phyloP scores from a whole-genome alignment of 2,113 vertebrate species.

The Brienomyrus longianalis region DNA sequence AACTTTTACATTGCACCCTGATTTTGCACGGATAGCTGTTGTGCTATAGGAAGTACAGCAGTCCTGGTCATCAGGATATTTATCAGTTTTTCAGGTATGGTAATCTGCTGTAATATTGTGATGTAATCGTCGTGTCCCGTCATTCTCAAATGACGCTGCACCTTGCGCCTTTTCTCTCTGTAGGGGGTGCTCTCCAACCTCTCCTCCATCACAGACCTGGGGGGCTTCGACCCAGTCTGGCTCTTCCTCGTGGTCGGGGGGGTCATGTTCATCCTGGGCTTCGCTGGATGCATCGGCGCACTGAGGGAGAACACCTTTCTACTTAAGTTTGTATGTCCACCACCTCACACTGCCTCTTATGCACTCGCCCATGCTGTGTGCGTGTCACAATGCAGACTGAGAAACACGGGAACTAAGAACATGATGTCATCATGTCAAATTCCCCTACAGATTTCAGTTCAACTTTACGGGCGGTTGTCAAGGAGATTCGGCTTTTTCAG shows the following conservation, averaged over 20 bases:
- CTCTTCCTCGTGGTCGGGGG: slow-evolving; percentile 81
- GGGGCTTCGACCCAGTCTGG: slow-evolving; percentile 83
- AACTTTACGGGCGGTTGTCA: background rate
- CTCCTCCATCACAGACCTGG: slow-evolving; percentile 80
- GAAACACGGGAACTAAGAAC: background rate
- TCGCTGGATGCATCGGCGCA: slow-evolving; percentile 82
- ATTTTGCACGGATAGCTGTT: background rate
- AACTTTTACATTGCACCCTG: background rate
- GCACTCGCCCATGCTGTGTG: background rate
- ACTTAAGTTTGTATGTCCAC: slow-evolving; percentile 70
- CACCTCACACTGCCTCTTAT: background rate
- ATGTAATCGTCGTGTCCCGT: background rate
- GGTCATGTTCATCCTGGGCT: slow-evolving; percentile 86
- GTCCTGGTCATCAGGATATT: background rate
- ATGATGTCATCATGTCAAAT: background rate
- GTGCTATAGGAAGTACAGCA: background rate
- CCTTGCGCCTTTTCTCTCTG: slow-evolving; percentile 11
- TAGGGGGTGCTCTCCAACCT: slow-evolving; percentile 83
- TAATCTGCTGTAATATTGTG: background rate
- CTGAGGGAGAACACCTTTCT: slow-evolving; percentile 80
- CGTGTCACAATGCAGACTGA: background rate
- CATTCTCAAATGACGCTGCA: background rate
- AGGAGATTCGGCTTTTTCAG: background rate
- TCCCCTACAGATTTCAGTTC: background rate
- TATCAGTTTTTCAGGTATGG: background rate